Percentiles rank a stretch among this genome's conserved stretches.
Conservation (phyloP, 2,797 vertebrate genomes). For the Sebastes baramenuke region DNA sequence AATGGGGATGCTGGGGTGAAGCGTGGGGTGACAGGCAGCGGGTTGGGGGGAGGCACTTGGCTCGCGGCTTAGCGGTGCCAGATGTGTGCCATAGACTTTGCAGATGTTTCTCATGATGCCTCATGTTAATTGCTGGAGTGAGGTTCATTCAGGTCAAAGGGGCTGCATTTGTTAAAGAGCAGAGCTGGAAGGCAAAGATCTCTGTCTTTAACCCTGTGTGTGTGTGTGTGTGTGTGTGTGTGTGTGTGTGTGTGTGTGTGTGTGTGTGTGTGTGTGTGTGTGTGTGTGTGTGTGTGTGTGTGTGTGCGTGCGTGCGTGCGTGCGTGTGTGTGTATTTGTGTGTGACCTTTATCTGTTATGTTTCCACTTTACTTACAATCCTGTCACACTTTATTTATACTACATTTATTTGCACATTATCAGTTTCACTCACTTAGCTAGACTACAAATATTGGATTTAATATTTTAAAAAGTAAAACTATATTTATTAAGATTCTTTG, state of each 20-base stretch:
- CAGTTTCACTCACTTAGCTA: not conserved
- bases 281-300: not conserved
- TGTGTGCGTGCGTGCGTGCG: not conserved
- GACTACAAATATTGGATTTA: not conserved
- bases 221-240: not conserved
- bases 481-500: not conserved
- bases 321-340: not conserved
- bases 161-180: constrained; percentile 57
- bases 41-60: constrained; percentile 32
- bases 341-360: not conserved
- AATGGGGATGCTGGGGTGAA: constrained; percentile 11
- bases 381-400: not conserved
- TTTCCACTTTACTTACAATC: not conserved
- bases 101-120: constrained; percentile 77
- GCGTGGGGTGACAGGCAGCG: constrained; percentile 11
- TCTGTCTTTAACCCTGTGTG: not conserved
- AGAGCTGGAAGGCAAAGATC: constrained; percentile 41
- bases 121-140: constrained; percentile 68
- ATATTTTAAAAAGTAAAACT: not conserved
- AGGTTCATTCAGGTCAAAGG: constrained; percentile 70
- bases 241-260: not conserved
- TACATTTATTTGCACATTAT: not conserved
- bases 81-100: constrained; percentile 64
- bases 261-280: not conserved
- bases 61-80: constrained; percentile 61